Percentiles rank a stretch among this genome's conserved stretches.
Conservation (phyloP, 2,888 invertebrate genomes). For the Cyaniris semiargus region DNA sequence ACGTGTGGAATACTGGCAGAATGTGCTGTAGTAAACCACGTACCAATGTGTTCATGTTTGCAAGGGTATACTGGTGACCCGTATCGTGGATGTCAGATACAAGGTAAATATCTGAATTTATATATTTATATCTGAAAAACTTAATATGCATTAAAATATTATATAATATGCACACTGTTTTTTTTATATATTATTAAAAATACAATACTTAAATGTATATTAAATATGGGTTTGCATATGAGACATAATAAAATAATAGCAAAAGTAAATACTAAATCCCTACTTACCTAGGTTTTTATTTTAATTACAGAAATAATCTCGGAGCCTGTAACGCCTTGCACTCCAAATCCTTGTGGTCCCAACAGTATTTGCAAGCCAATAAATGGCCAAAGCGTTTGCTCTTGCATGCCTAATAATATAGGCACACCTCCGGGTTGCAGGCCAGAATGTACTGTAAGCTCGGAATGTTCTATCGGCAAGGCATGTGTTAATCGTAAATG, state of each 20-base stretch:
- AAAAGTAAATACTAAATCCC: not conserved
- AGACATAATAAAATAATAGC: not conserved
- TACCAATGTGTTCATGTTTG: slow-evolving; percentile 85
- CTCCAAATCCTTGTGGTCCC: slow-evolving; percentile 87
- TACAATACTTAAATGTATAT: no score
- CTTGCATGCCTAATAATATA: slow-evolving; percentile 85
- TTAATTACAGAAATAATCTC: slow-evolving; percentile 57
- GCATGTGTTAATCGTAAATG: slow-evolving; percentile 90
- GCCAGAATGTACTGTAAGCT: slow-evolving; percentile 88
- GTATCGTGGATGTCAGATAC: slow-evolving; percentile 80
- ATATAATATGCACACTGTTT: not conserved
- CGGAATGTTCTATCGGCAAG: slow-evolving; percentile 86
- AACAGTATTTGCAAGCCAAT: slow-evolving; percentile 87
- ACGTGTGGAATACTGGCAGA: slow-evolving; percentile 86
- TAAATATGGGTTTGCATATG: not conserved
- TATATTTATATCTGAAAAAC: no score
- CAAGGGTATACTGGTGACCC: slow-evolving; percentile 87
- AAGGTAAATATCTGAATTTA: slow-evolving; percentile 55
- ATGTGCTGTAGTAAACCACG: slow-evolving; percentile 86
- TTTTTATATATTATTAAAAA: not conserved
- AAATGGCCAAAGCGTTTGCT: slow-evolving; percentile 87
- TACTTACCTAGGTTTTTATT: slow-evolving; percentile 19
- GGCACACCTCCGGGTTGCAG: slow-evolving; percentile 89
- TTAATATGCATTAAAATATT: not conserved
- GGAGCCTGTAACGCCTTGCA: slow-evolving; percentile 80